Percentiles rank a stretch among this genome's conserved stretches.
Evolutionary conservation across 2,113 vertebrate species (phyloP).

Genomic region (Mungos mungo): DNA sequence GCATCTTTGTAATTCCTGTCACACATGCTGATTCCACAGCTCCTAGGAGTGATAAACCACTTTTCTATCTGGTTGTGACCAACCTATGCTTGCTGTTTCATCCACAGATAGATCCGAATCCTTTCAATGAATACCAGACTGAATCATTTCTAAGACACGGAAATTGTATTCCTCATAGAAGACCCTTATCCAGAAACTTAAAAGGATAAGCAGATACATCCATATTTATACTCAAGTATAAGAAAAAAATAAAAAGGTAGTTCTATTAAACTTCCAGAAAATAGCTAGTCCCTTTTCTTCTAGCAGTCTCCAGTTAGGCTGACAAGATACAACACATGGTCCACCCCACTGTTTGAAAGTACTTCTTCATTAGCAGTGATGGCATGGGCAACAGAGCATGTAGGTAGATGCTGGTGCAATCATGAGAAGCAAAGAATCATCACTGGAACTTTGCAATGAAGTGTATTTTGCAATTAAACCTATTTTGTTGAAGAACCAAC

Average conservation of each 20-base stretch:
- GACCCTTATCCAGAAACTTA: neutral
- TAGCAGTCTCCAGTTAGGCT: neutral
- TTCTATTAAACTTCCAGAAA: neutral
- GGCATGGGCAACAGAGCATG: neutral
- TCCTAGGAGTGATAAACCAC: neutral
- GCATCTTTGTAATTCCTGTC: neutral
- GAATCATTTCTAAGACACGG: neutral
- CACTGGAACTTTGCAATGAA: slow-evolving; percentile 24
- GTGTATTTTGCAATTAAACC: slow-evolving; percentile 51
- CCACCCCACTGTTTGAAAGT: neutral
- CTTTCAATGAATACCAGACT: neutral
- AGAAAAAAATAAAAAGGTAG: neutral
- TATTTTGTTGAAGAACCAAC: slow-evolving; percentile 41
- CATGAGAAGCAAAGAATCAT: slow-evolving; percentile 56
- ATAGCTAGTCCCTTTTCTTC: neutral
- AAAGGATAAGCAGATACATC: neutral
- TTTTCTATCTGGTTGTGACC: neutral
- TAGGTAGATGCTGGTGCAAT: neutral
- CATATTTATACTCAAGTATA: neutral
- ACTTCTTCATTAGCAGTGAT: slow-evolving; percentile 44
- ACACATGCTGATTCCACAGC: neutral
- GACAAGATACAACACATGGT: neutral
- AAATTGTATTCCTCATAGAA: neutral
- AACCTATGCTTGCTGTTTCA: neutral
- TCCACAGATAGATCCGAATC: neutral